Base-by-base conservation (phyloP, 2,888 invertebrate genomes). In the Sceliomorpha sp. region DNA sequence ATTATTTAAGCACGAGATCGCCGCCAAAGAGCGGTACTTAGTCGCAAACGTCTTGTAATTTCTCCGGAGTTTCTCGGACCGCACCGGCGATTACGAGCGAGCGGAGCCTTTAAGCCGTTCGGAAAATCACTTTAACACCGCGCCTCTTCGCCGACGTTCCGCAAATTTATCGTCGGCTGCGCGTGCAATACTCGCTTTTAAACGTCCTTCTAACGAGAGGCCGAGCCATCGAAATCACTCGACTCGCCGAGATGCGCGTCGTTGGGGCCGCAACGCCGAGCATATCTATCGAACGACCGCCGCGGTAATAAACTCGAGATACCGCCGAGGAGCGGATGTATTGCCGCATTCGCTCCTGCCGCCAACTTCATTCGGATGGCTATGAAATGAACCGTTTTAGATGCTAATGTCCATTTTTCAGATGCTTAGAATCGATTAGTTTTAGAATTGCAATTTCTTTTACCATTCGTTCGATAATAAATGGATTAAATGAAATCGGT, bases 31-130 rank as follows among this genome's bases (percentile, higher is more conserved):
- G 45, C 12, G 58, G 62, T 53, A 58, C 50, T 69, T 58, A 69
- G 60, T 51, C 62, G 51, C 58, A 58, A 69, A 69, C 63, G 53
- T 69, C 62, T 63, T 42, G 69, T 69, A 63, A 69, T 69, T 69
- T 69, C 24, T 24, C 34, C 47, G 69, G 29, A 58, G 58, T 69
- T 69, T 53, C 45, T 51, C 56, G 47, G 45, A n/a, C n/a, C 50
- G 69, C 36, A 51, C 58, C n/a, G n/a, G 62, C 39, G 63, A 62
- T 69, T 58, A 69, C 63, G 58, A 68, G 26, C 44, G 44, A 40
- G 9, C 36, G 55, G 42, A 37, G 27, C 53, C 37, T 36, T 37
- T 26, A n/a, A 69, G 69, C 69, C 47, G 42, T 63, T 63, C 51
- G 58, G 63, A 58, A 69, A 69, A 69, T 69, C 69, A 69, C 69